Percentiles rank a stretch among this genome's conserved stretches.
These are phyloP conservation scores for Cololabis saira DNA, from an alignment of 2,113 vertebrate species.

Conservation along the genomic window DNA sequence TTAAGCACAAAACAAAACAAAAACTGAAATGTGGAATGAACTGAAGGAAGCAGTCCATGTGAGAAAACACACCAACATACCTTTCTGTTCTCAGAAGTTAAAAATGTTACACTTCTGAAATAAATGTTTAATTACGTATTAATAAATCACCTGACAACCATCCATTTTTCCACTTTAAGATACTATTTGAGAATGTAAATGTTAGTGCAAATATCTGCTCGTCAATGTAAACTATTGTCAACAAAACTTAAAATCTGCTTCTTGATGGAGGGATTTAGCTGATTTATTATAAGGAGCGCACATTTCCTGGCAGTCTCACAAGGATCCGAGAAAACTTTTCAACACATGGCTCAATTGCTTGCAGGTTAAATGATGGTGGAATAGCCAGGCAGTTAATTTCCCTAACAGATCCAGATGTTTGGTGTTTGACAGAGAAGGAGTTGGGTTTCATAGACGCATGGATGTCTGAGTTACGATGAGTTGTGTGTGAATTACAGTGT, in stretches of 20 bases:
- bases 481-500: slow-evolving; percentile 3
- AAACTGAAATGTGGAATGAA: too few relatives aligned
- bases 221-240: slow-evolving; percentile 51
- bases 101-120: not conserved
- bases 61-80: too few relatives aligned
- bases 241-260: slow-evolving; percentile 42
- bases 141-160: not conserved
- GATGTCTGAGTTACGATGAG: slow-evolving; percentile 25
- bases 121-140: not conserved
- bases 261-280: slow-evolving; percentile 32
- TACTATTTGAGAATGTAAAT: slow-evolving; percentile 35
- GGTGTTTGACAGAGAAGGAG: slow-evolving; percentile 53
- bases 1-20: too few relatives aligned
- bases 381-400: slow-evolving; percentile 64
- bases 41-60: too few relatives aligned
- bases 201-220: slow-evolving; percentile 37
- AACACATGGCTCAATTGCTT: slow-evolving; percentile 75
- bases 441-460: slow-evolving; percentile 58
- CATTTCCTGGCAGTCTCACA: slow-evolving; percentile 44
- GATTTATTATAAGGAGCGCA: slow-evolving; percentile 64
- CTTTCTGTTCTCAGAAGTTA: too few relatives aligned
- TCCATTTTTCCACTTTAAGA: not conserved
- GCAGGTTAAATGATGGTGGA: slow-evolving; percentile 76
- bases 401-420: slow-evolving; percentile 79
- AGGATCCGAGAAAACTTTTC: slow-evolving; percentile 73